Evolutionary conservation across 2,888 invertebrate genomes (phyloP).

Genomic region (Theretra japonica): DNA sequence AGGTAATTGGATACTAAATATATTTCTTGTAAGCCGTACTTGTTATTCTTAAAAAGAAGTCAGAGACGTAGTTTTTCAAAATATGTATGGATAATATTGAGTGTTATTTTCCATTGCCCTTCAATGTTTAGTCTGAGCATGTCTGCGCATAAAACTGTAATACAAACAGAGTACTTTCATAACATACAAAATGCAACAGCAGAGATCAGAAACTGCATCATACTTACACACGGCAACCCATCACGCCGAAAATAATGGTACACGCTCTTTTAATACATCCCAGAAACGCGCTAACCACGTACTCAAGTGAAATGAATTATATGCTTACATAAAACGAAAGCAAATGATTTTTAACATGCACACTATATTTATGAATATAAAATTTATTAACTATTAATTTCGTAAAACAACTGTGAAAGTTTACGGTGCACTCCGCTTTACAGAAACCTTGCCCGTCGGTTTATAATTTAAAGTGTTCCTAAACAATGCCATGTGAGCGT

Average conservation of each 20-base stretch:
- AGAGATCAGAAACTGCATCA: conserved; percentile 6
- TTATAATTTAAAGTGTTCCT: conserved; percentile 44
- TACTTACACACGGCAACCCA: not conserved
- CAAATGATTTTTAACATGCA: conserved; percentile 14
- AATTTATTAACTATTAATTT: conserved; percentile 34
- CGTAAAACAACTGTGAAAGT: conserved; percentile 38
- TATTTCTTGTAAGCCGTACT: no score
- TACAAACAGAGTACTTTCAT: conserved; percentile 1
- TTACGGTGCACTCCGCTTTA: conserved; percentile 51
- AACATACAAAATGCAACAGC: conserved; percentile 1
- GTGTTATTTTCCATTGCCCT: not conserved
- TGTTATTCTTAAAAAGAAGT: no score
- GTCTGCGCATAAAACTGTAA: not conserved
- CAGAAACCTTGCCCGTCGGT: conserved; percentile 42
- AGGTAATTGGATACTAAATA: no score
- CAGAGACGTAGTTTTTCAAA: not conserved
- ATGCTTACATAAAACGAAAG: not conserved
- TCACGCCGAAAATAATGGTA: not conserved
- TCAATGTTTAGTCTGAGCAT: not conserved
- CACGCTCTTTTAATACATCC: not conserved
- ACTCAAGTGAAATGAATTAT: not conserved
- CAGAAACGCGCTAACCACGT: conserved; percentile 1
- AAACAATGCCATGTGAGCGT: conserved; percentile 43
- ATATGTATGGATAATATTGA: not conserved
- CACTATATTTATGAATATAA: conserved; percentile 23